Evolutionary conservation across 2,888 invertebrate species (phyloP), one percentile per base, ranked within the genome.

Genomic region (Phaonia tiefii): DNA sequence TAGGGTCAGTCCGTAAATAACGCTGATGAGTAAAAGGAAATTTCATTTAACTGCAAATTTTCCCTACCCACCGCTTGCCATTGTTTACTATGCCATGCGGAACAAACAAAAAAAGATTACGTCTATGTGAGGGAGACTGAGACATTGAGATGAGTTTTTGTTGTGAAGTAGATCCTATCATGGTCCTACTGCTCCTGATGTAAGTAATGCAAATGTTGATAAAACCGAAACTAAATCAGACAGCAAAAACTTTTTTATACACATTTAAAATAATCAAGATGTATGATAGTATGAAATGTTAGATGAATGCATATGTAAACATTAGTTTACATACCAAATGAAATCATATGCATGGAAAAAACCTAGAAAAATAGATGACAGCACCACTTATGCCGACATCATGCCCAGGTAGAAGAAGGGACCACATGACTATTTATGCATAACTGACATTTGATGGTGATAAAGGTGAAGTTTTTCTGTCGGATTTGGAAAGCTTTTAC

Each of bases 261-360:
- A 75, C 54, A 58, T 75, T 78, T 72, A 25, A 75, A 46, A 78
- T 78, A 72, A 78, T 81, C 67, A 72, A 78, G 75, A 78, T 69
- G 75, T 75, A 81, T 78, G 71, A 75, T 69, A 31, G 26, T 51
- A n/a, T 49, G 54, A 26, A 71, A 79, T 60, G 15, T 58, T 39
- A 13, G 4, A 31, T 31, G 31, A 3, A 31, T 31, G 8, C 31
- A 31, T 31, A 31, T 31, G 8, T 31, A 5, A 31, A 31, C 8
- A 5, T 31, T 31, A 31, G 31, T 31, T 31, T 5, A 31, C 3
- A 31, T 31, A 31, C 31, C 3, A 70, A 66, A 20, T 75, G 58
- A 26, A 58, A 67, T 67, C 60, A 31, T 31, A 66, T 58, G 75
- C 66, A 66, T 26, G n/a, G 5, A 37, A 37, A n/a, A n/a, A n/a